Conservation (phyloP, 2,888 invertebrate genomes). For the Hirudinaria manillensis region DNA sequence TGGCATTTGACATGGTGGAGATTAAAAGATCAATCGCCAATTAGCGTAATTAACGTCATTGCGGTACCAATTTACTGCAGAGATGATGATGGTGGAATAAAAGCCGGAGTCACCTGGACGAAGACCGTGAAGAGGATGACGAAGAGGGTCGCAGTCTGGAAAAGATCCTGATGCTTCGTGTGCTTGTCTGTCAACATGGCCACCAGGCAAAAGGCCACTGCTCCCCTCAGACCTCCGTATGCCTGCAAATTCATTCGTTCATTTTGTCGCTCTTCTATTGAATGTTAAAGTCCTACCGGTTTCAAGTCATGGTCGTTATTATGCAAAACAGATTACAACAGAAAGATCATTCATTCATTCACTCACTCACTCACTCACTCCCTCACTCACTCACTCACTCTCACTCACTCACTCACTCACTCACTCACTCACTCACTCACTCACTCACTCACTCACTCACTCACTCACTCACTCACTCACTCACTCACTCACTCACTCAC, state of each 20-base stretch:
- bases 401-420: no score
- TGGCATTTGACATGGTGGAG: neutral
- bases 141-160: constrained; percentile 91
- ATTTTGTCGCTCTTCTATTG: neutral
- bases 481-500: no score
- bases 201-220: constrained; percentile 60
- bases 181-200: constrained; percentile 54
- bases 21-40: neutral
- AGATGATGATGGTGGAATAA: no score
- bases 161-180: constrained; percentile 47
- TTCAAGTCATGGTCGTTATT: neutral
- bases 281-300: neutral
- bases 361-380: no score
- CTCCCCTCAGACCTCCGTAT: constrained; percentile 60
- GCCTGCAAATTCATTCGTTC: constrained; percentile 46
- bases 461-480: no score
- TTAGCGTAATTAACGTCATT: neutral
- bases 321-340: neutral
- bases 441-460: no score
- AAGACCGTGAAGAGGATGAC: constrained; percentile 98
- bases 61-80: no score
- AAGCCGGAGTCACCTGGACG: constrained; percentile 63
- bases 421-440: no score
- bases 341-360: no score
- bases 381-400: no score